Evolutionary conservation across 2,797 vertebrate genomes (phyloP), one percentile per base, ranked within the genome.

Genomic region (Lepilemur septentrionalis): DNA sequence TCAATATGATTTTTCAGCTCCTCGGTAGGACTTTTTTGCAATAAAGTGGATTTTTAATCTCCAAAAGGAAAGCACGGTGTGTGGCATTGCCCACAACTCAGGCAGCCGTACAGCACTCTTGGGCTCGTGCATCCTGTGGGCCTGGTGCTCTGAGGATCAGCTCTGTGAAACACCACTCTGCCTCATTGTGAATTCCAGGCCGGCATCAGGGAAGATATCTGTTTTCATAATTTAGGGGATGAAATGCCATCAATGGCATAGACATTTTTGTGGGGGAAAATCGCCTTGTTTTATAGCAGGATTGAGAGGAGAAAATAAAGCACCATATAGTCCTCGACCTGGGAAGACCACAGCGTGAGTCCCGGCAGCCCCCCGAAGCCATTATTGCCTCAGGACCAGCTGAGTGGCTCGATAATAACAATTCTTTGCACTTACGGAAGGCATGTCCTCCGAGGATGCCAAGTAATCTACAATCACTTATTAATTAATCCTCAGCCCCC

Each of bases 401-500:
- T 22, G n/a, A 91, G 87, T 43, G 43, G 93, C 96, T 96, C 72
- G 25, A n/a, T 97, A 97, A 97, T 1, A 96, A 79, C 72, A 85
- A 94, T 96, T 93, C 96, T 98, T 96, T 93, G 82, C 91, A 75
- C 92, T 97, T 96, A 67, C 0, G 85, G 95, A 91, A 83, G 57
- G 75, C n/a, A 32, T 81, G 95, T 97, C 55, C 96, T 93, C 97
- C 70, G 48, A 97, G 97, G 97, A 79, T 17, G 90, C 86, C 91
- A 91, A 96, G 95, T 81, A 94, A 75, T 96, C 94, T 84, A 88
- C 7, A 32, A 30, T 67, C 91, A 43, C 89, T 95, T 91, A 88
- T 97, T 97, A 97, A 97, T 97, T 97, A 97, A 97, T 96, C 92
- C 89, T 96, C 94, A 92, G 84, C 73, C 83, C 93, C 95, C 91